Conservation (phyloP, 1,140 invertebrate genomes). For the Trachymyrmex cornetzi region DNA sequence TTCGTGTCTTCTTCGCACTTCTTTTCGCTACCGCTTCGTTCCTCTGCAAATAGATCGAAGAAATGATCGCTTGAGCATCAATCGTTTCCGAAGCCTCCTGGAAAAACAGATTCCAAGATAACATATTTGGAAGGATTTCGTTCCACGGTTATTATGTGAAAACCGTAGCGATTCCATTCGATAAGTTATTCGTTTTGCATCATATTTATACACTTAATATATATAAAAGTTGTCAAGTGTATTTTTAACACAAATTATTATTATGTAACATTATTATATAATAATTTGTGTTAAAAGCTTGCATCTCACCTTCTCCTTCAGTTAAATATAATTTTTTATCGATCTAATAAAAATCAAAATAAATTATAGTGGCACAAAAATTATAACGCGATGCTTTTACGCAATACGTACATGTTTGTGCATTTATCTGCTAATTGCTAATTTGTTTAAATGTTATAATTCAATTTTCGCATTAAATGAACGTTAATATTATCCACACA, state of each 20-base stretch:
- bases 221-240: not conserved
- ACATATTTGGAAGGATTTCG: too few species aligned
- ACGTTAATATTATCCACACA: not conserved
- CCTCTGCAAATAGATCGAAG: not conserved
- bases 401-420: not conserved
- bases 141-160: not conserved
- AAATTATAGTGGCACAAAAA: not conserved
- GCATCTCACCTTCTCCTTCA: not conserved
- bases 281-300: not conserved
- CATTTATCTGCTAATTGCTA: not conserved
- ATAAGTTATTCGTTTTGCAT: not conserved
- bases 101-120: conserved; percentile 34
- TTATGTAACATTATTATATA: not conserved
- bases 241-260: not conserved
- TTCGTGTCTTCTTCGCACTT: not conserved
- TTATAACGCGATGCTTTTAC: not conserved
- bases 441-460: conserved; percentile 5
- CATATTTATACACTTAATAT: not conserved
- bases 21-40: not conserved
- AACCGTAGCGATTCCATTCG: not conserved
- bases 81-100: conserved; percentile 10
- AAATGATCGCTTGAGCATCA: conserved; percentile 9
- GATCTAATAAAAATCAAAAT: conserved; percentile 6
- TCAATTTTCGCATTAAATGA: not conserved
- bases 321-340: not conserved